Evolutionary conservation across 2,797 vertebrate species (phyloP), one percentile per base, ranked within the genome.

Genomic region (Sebastes kiyomatsui): DNA sequence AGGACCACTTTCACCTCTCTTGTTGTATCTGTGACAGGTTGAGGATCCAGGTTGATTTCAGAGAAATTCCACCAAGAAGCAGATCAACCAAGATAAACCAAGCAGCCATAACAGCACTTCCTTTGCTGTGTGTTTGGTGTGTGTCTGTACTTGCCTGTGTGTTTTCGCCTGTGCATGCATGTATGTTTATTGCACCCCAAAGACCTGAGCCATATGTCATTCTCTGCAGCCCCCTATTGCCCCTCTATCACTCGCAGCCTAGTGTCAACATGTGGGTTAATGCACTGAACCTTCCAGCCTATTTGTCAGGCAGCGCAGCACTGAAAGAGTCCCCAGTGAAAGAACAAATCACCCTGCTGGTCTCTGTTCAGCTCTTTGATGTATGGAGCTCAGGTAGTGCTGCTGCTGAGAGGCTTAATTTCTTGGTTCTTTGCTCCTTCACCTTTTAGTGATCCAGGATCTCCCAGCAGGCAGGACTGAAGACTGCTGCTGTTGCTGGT

Each of bases 241-340:
- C 46, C 72, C 80, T 68, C 75, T 2, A 59, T 81, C 59, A 35
- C 65, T 69, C 58, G 23, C 78, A 64, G 79, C 71, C 65, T 64
- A 72, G 83, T 87, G 65, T 91, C 88, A 91, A 88, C 92, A 92
- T 90, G 89, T 85, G 88, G 79, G 86, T 88, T 92, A 81, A 91
- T 81, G 85, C 64, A 42, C 74, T 78, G 77, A 88, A 80, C 83
- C 86, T 67, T 87, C 65, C 71, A 87, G 83, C 65, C 81, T 88
- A 64, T 90, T 91, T 84, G 85, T 87, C 88, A 82, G 80, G 71
- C 84, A 42, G 88, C 6, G 2, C 46, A 5, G 83, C 5, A n/a
- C 77, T 77, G 83, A 88, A 84, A 83, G 72, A 85, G 80, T 84
- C 86, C 82, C 71, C 58, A 11, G 75, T 79, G 87, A 74, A 82